Evolutionary conservation across 2,888 invertebrate species (phyloP), one percentile per base, ranked within the genome.

Genomic region (Romanomermis culicivorax): DNA sequence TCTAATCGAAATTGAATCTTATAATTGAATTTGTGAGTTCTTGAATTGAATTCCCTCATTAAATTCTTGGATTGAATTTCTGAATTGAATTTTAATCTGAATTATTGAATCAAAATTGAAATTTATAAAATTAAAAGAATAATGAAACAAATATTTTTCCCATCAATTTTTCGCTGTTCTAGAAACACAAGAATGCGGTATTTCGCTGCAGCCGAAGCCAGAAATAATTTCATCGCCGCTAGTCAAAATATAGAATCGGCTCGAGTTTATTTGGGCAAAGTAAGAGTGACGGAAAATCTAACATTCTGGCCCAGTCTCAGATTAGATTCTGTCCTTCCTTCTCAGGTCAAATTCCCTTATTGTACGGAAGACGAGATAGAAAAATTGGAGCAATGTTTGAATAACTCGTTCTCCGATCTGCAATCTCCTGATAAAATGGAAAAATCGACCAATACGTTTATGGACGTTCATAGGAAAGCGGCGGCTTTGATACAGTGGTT

Each of bases 141-240:
- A n/a, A n/a, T n/a, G n/a, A n/a, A n/a, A n/a, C n/a, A n/a, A n/a
- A n/a, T n/a, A n/a, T n/a, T n/a, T n/a, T n/a, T n/a, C n/a, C n/a
- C n/a, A n/a, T n/a, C n/a, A n/a, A n/a, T n/a, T n/a, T n/a, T n/a
- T n/a, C n/a, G n/a, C n/a, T n/a, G n/a, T n/a, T n/a, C n/a, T n/a
- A 73, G 72, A 50, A 71, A 72, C 57, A 64, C 69, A 26, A 68
- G 72, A 47, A 64, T 64, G 51, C 64, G 69, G 14, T 74, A 72
- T 61, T 68, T 68, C 49, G 65, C 71, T 23, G 74, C 74, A 1
- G 75, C 75, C 1, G 74, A 75, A 61, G 69, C 71, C 0, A 62
- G 76, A 25, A 76, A 76, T 64, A 75, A 76, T 63, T 65, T 76
- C 51, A 68, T 75, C 4, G 75, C 76, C 1, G 74, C 75, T 1